phyloP scores from a whole-genome alignment of 2,113 vertebrate genomes.

The Catharus fuscescens region DNA sequence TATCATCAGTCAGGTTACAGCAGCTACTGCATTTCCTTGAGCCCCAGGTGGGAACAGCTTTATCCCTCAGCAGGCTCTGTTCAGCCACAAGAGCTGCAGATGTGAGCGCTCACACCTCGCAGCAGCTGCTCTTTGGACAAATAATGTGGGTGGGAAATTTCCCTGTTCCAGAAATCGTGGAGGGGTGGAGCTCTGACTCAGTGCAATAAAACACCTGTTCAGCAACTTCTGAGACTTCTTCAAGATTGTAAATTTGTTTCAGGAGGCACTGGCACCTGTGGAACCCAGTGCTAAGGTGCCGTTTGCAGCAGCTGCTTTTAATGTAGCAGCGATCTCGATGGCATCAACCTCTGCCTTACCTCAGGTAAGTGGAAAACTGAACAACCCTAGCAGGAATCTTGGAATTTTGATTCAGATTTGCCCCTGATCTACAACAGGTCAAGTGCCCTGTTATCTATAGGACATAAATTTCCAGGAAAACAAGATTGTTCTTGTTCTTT shows the following conservation, averaged over 20 bases:
- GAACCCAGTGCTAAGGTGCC: neutral
- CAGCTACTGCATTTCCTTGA: neutral
- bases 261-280: neutral
- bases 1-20: neutral
- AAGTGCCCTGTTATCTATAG: neutral
- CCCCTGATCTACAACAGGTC: neutral
- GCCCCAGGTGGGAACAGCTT: neutral
- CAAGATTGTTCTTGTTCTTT: neutral
- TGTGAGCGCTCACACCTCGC: neutral
- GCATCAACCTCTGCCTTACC: slow-evolving; percentile 15
- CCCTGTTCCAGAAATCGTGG: slow-evolving; percentile 36
- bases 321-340: neutral
- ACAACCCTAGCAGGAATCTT: neutral
- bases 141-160: slow-evolving; percentile 54
- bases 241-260: slow-evolving; percentile 4
- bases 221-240: slow-evolving; percentile 41
- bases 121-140: neutral
- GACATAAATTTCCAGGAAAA: neutral
- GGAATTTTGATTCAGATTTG: neutral
- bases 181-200: slow-evolving; percentile 69
- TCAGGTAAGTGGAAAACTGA: slow-evolving; percentile 52
- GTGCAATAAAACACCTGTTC: slow-evolving; percentile 44
- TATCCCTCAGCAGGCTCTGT: neutral
- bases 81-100: neutral
- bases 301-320: neutral